Base-by-base conservation (phyloP, 2,113 vertebrate genomes). In the Anoura caudifer region DNA sequence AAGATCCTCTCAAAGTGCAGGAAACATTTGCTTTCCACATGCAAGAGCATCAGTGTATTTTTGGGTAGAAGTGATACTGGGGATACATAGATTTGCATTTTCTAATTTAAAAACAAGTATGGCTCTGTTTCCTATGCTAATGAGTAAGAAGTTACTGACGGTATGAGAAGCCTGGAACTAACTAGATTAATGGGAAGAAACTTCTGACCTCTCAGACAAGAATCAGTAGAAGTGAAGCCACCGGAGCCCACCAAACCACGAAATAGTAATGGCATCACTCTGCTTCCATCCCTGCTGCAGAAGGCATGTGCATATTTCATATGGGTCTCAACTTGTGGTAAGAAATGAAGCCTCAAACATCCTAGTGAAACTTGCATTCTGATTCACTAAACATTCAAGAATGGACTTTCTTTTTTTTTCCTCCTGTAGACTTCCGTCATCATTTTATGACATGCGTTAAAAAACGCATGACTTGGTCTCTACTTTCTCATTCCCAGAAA, bases 151-250 rank as follows among this genome's bases (percentile, higher is more conserved):
- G 28, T 79, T 54, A 89, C 73, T 97, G 97, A 97, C 95, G 98
- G 91, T 96, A 83, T 87, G 14, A 84, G 97, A 80, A 81, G 77
- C 61, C 75, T 98, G 94, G 94, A 90, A 95, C 96, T 97, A 96
- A 54, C 54, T 96, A 89, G 95, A 92, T 97, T 95, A 87, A 52
- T 96, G 89, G 96, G 95, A 96, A 95, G 96, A 97, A 92, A 97
- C 76, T 96, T 98, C 97, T 97, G 95, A 96, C 97, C 97, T 97
- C 96, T 95, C 90, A 97, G 96, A 92, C 89, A 97, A 95, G 65
- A 54, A 94, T 97, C 96, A 92, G 95, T 94, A 87, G 96, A 98
- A 97, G 84, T 94, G 97, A 96, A 97, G 97, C 79, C 87, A 72
- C 45, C 87, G 95, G 98, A 98, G 82, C 89, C 94, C 96, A 97